phyloP scores from a whole-genome alignment of 2,888 invertebrate species.

The Melikaiella ostensackeni region DNA sequence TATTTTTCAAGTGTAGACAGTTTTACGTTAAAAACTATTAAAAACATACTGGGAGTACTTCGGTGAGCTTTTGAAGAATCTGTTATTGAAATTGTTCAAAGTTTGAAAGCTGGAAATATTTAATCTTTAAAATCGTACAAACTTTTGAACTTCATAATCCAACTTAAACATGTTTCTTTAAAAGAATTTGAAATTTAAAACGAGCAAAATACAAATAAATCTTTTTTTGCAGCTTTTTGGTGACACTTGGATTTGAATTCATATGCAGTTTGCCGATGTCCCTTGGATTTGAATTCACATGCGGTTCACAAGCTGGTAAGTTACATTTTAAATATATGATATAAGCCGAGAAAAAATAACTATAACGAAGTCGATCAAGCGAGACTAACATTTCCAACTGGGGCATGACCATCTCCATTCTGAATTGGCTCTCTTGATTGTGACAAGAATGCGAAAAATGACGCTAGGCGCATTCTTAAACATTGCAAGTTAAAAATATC shows the following conservation, averaged over 20 bases:
- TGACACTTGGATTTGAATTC: neutral
- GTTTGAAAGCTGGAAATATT: no score
- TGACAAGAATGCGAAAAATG: constrained; percentile 59
- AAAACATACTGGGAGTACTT: no score
- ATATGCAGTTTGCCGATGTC: neutral
- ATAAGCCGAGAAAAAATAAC: neutral
- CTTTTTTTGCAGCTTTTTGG: neutral
- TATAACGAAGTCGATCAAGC: neutral
- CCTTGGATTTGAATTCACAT: neutral
- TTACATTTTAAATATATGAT: neutral
- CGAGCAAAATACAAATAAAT: neutral
- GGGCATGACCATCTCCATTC: neutral
- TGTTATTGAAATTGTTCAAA: no score
- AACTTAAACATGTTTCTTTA: neutral
- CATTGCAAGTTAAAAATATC: neutral
- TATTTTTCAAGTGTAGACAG: no score
- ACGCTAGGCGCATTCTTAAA: constrained; percentile 60
- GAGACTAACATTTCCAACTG: neutral
- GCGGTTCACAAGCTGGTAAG: neutral
- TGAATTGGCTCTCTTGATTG: constrained; percentile 14
- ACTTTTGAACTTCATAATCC: no score
- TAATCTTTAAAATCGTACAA: no score
- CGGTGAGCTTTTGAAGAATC: no score
- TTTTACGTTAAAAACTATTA: no score
- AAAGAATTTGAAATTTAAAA: neutral